A percentile compares a stretch with the other conserved stretches of the same genome.
Conservation (phyloP, 1,140 invertebrate species). For the Bactericera cockerelli region DNA sequence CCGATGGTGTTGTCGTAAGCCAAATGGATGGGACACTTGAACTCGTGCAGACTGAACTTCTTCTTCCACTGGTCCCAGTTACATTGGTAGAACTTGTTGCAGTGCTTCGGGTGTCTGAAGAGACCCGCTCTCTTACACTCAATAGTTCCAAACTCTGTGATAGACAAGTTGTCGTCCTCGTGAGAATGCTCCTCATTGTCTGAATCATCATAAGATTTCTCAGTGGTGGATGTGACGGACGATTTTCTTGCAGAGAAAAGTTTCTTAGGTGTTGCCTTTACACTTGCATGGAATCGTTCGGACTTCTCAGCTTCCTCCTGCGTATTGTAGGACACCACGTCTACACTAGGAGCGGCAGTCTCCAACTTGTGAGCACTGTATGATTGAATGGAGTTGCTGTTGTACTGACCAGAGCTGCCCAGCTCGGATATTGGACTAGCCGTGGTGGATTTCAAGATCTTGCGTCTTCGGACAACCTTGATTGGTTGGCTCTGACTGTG, state of each 20-base stretch:
- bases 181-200: constrained; percentile 4
- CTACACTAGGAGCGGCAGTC: not conserved
- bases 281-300: not conserved
- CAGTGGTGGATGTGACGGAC: not conserved
- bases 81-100: constrained; percentile 73
- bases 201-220: constrained; percentile 3
- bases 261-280: constrained; percentile 7
- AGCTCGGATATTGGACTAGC: constrained; percentile 31
- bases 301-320: not conserved
- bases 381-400: not conserved
- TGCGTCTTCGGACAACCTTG: not conserved
- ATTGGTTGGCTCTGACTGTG: constrained; percentile 6
- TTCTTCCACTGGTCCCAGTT: constrained; percentile 67
- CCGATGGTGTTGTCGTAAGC: constrained; percentile 56
- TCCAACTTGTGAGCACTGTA: not conserved
- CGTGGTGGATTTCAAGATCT: constrained; percentile 36
- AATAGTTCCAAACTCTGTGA: constrained; percentile 35
- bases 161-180: constrained; percentile 26
- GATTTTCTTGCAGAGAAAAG: constrained; percentile 5
- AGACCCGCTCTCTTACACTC: constrained; percentile 61
- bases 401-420: constrained; percentile 11
- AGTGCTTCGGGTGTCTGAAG: constrained; percentile 64
- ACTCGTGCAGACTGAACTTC: constrained; percentile 56
- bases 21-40: constrained; percentile 65
- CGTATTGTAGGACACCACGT: constrained; percentile 3